Base-by-base conservation (phyloP, 2,888 invertebrate species). In the Brachyptera risi region DNA sequence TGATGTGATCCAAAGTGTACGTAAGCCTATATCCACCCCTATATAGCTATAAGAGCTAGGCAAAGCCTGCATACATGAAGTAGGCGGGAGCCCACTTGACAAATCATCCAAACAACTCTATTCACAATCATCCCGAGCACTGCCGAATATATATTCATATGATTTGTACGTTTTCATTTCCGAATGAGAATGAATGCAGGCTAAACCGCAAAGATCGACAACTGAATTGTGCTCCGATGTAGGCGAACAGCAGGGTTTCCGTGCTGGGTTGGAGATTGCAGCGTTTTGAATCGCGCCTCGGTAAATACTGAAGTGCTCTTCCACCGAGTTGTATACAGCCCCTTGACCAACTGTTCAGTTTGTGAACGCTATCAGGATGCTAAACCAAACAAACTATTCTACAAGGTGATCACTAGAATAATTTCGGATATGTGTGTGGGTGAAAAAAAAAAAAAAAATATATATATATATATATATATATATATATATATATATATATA, bases 261-360 rank as follows among this genome's bases (percentile, higher is more conserved):
- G 9, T 40, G 13, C 47, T 5, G 42, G 42, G 42, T 13, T 17
- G 42, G 42, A 9, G 24, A 47, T 47, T 21, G 21, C 24, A 7
- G 24, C 21, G 47, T 21, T 24, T 24, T 3, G 13, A 7, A 4
- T 19, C 23, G 47, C 47, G 47, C 47, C 47, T 47, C 24, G 47
- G 21, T 47, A 47, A 47, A 11, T 47, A 24, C 24, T 47, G 9
- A 5, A 47, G 47, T 24, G 47, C n/a, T 3, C 59, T 59, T 31
- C 37, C 24, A 40, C 9, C 23, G 26, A n/a, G n/a, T n/a, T n/a
- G n/a, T n/a, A n/a, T n/a, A n/a, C n/a, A n/a, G 51, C 49, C 50
- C 42, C 59, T 60, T 60, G 56, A 56, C 61, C 61, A 61, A 57
- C 56, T 61, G 61, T 61, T 56, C 61, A 56, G 47, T 61, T 54